These are phyloP conservation scores for Cossypha niveicapilla DNA, from an alignment of 2,797 vertebrate species.

Conservation along the genomic window DNA sequence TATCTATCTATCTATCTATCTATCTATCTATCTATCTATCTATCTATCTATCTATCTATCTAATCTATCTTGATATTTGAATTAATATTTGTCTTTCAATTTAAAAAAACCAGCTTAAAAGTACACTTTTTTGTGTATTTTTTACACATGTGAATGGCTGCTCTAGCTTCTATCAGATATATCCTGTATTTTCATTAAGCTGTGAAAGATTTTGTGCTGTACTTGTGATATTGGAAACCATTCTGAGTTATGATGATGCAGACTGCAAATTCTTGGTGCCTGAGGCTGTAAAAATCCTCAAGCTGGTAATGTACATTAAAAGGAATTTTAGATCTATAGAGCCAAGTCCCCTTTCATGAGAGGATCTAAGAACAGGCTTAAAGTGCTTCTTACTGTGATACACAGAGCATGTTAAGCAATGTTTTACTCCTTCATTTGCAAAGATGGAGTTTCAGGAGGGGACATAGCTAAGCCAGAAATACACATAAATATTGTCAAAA, in stretches of 20 bases:
- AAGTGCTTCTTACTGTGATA: background rate
- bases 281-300: background rate
- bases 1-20: background rate
- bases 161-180: background rate
- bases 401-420: background rate
- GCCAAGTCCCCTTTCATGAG: background rate
- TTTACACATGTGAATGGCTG: background rate
- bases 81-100: background rate
- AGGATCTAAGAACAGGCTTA: background rate
- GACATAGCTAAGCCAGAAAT: background rate
- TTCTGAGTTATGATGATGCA: background rate
- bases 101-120: background rate
- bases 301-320: background rate
- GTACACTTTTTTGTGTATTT: background rate
- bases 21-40: background rate
- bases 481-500: background rate
- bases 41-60: background rate
- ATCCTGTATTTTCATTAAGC: background rate
- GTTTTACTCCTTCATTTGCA: background rate
- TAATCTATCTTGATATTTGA: background rate
- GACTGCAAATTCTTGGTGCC: background rate
- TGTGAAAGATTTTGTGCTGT: background rate
- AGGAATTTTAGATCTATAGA: background rate
- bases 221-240: accelerated
- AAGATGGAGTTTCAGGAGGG: background rate